Base-by-base conservation (phyloP, 2,888 invertebrate genomes). In the Byasa hedistus region DNA sequence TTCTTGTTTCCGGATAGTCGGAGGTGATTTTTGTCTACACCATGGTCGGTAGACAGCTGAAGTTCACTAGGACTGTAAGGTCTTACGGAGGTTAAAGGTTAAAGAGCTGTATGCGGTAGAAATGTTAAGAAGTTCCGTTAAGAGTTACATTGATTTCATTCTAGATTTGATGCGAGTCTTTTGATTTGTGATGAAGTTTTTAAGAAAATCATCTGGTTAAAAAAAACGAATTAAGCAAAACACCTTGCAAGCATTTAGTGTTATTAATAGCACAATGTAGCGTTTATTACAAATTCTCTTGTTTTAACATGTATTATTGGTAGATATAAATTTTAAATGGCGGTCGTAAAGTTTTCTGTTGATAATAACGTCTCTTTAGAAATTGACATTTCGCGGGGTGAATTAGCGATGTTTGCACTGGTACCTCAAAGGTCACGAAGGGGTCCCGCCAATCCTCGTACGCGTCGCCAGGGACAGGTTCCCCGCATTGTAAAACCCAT, bases 301-400 rank as follows among this genome's bases (percentile, higher is more conserved):
- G 39, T n/a, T n/a, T 19, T 48, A 3, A n/a, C 1, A 3, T 5
- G 3, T 48, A 48, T 27, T 54, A 48, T 24, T 17, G 32, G 21
- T 22, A 5, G 39, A 56, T 56, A 22, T 10, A 27, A 55, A 56
- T 60, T 22, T 32, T 22, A 56, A 65, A 24, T 17, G 32, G 44
- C n/a, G 21, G 36, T 61, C 23, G 39, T 65, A 51, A 56, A 22
- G 58, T 36, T 65, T 56, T 51, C 56, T 48, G 56, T 57, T 24
- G 24, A 57, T 65, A 51, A 23, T 52, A 56, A 65, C 51, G 39
- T 66, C 54, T 27, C 54, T 69, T 73, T 74, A 71, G 61, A 59
- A 54, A 64, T 64, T 66, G 69, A 61, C 64, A 65, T 68, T 69
- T 32, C 24, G 32, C 10, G 12, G 3, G 51, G n/a, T n/a, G 48